phyloP scores from a whole-genome alignment of 2,113 vertebrate genomes.

The Murina feae region DNA sequence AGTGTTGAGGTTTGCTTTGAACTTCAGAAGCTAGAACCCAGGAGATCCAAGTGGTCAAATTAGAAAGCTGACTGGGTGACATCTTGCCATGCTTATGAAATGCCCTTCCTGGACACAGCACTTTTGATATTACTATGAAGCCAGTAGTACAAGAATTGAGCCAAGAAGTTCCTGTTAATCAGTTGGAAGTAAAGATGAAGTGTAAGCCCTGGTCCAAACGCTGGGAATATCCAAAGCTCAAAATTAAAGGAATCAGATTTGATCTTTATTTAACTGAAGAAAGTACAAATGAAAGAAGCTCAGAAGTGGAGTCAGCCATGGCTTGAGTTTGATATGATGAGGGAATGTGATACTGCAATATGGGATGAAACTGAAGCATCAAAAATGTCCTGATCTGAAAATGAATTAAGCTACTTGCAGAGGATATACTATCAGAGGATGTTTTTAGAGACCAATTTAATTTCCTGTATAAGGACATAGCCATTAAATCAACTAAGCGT shows the following conservation, averaged over 20 bases:
- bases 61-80: constrained; percentile 93
- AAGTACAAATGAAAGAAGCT: constrained; percentile 81
- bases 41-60: constrained; percentile 88
- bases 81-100: constrained; percentile 92
- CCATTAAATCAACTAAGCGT: neutral
- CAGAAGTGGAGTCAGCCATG: constrained; percentile 89
- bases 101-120: constrained; percentile 90
- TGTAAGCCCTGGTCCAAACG: constrained; percentile 95
- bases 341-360: constrained; percentile 89
- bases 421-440: neutral
- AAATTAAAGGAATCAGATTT: constrained; percentile 91
- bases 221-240: constrained; percentile 92
- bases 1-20: constrained; percentile 95
- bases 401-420: neutral
- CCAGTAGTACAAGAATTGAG: constrained; percentile 66
- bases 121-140: constrained; percentile 90
- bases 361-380: constrained; percentile 81
- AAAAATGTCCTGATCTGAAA: neutral
- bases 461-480: neutral
- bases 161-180: constrained; percentile 87
- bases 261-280: constrained; percentile 83
- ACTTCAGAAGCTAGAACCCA: constrained; percentile 90
- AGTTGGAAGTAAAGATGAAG: constrained; percentile 92
- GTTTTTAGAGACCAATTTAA: neutral
- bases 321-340: constrained; percentile 93